phyloP scores from a whole-genome alignment of 2,113 vertebrate genomes.

The Sorex araneus region DNA sequence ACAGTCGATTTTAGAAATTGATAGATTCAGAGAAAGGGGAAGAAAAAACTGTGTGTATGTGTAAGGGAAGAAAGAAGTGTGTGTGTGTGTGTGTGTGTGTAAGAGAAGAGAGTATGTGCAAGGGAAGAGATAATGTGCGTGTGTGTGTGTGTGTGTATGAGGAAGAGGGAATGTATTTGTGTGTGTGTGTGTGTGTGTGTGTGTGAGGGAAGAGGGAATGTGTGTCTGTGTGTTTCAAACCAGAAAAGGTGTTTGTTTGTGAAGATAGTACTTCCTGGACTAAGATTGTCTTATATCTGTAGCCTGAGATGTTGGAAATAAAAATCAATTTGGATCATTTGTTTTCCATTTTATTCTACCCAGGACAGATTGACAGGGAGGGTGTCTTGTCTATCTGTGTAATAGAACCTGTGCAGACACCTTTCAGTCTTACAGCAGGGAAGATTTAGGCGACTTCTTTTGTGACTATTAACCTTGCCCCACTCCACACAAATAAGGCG shows the following conservation, averaged over 20 bases:
- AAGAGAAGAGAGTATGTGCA: too few species aligned
- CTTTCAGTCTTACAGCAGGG: slow-evolving; percentile 44
- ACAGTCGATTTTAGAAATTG: slow-evolving; percentile 61
- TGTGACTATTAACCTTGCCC: slow-evolving; percentile 65
- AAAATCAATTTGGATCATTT: slow-evolving; percentile 72
- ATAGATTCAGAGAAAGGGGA: slow-evolving; percentile 40
- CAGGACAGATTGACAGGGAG: slow-evolving; percentile 59
- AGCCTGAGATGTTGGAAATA: slow-evolving; percentile 59
- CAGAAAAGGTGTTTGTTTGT: slow-evolving; percentile 10
- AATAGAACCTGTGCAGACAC: slow-evolving; percentile 35
- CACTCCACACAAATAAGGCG: slow-evolving; percentile 49
- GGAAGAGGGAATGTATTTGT: too few species aligned
- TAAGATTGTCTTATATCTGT: slow-evolving; percentile 50
- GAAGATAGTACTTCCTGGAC: slow-evolving; percentile 7
- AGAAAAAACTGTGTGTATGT: background rate
- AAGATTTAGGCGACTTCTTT: slow-evolving; percentile 65
- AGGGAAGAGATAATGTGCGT: too few species aligned
- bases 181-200: too few species aligned
- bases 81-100: too few species aligned
- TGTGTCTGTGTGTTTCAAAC: background rate
- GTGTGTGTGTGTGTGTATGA: too few species aligned
- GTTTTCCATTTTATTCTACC: slow-evolving; percentile 76
- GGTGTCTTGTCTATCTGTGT: slow-evolving; percentile 33
- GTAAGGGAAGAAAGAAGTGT: background rate
- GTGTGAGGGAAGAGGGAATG: background rate